These are phyloP conservation scores for Triplophysa rosa DNA, from an alignment of 2,113 vertebrate genomes.

Conservation along the genomic window DNA sequence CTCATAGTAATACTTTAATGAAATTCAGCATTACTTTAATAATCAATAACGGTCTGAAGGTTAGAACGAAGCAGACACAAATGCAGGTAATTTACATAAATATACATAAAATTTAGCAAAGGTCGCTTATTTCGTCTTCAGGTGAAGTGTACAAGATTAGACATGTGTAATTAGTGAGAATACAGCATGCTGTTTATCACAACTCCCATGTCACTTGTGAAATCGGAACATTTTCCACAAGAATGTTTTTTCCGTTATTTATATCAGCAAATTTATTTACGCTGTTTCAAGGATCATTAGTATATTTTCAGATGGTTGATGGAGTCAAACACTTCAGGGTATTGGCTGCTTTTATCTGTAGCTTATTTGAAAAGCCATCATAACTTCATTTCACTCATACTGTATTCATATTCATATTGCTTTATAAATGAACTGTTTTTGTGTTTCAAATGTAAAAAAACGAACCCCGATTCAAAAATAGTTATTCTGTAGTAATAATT, in stretches of 20 bases:
- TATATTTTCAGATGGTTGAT: not conserved
- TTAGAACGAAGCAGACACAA: not conserved
- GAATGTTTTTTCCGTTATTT: not conserved
- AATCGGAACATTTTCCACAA: not conserved
- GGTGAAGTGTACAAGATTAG: conserved; percentile 8
- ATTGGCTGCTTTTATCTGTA: not conserved
- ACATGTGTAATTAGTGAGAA: not conserved
- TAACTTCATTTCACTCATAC: no score
- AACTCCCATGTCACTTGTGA: not conserved
- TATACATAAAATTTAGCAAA: conserved; percentile 2
- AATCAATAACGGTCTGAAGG: conserved; percentile 3
- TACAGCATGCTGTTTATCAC: not conserved
- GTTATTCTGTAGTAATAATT: no score
- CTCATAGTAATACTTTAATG: not conserved
- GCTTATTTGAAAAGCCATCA: no score
- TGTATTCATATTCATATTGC: no score
- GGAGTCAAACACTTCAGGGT: not conserved
- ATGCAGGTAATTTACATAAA: conserved; percentile 14
- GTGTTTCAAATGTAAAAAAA: no score
- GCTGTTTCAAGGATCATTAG: not conserved
- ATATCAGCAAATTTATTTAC: not conserved
- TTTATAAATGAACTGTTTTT: no score
- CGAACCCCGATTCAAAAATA: no score
- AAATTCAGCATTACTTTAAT: not conserved
- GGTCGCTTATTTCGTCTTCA: not conserved